Conservation (phyloP, 2,888 invertebrate species). For the Zygothrica quintamaculata region DNA sequence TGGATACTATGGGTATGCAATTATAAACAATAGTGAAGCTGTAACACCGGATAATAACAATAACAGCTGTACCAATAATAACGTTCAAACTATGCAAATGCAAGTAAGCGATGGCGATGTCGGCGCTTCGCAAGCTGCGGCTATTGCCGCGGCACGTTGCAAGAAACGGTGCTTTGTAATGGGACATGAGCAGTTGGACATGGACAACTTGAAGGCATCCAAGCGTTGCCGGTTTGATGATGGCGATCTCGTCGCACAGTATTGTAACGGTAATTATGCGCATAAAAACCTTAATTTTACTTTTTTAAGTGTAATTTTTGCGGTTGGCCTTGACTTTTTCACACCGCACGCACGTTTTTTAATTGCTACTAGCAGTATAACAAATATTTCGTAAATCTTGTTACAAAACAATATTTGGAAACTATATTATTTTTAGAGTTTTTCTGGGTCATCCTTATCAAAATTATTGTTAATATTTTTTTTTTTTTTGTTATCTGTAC, state of each 20-base stretch:
- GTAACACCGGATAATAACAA: slow-evolving; percentile 56
- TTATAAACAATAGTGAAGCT: slow-evolving; percentile 65
- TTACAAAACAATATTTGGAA: slow-evolving; percentile 57
- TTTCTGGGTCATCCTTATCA: slow-evolving; percentile 57
- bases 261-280: slow-evolving; percentile 80
- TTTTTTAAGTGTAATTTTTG: slow-evolving; percentile 43
- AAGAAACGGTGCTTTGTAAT: slow-evolving; percentile 76
- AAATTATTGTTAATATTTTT: slow-evolving; percentile 11
- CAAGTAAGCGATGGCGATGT: slow-evolving; percentile 28
- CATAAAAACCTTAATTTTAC: slow-evolving; percentile 31
- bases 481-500: slow-evolving; percentile 23
- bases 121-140: slow-evolving; percentile 12
- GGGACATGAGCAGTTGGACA: slow-evolving; percentile 48
- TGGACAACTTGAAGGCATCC: slow-evolving; percentile 55
- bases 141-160: slow-evolving; percentile 58
- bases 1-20: slow-evolving; percentile 82
- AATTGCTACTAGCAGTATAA: slow-evolving; percentile 53
- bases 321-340: slow-evolving; percentile 58
- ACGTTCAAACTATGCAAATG: slow-evolving; percentile 47
- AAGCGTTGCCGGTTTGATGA: slow-evolving; percentile 82
- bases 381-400: slow-evolving; percentile 58
- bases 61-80: slow-evolving; percentile 54
- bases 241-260: slow-evolving; percentile 77
- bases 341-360: slow-evolving; percentile 47
- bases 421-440: slow-evolving; percentile 9